These are phyloP conservation scores for Myrmophylax atrothorax DNA, from an alignment of 2,113 vertebrate genomes.

Conservation along the genomic window DNA sequence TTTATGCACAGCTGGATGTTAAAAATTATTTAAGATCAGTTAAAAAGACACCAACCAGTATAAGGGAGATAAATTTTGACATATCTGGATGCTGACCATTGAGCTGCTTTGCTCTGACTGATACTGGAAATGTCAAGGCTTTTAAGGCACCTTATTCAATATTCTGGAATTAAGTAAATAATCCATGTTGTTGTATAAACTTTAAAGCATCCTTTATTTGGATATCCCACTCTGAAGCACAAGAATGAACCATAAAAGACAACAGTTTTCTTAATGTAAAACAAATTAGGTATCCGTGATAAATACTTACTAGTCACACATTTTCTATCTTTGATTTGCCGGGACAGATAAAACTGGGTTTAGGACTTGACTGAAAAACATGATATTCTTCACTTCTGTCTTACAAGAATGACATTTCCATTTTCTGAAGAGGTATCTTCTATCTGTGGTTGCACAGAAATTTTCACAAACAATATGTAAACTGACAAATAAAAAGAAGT, in stretches of 20 bases:
- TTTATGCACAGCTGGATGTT: background rate
- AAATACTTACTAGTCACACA: background rate
- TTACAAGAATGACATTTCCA: background rate
- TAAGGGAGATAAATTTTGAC: background rate
- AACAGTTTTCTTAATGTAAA: background rate
- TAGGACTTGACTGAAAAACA: background rate
- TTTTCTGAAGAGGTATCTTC: background rate
- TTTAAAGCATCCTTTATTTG: background rate
- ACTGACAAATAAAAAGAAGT: background rate
- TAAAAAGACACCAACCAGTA: background rate
- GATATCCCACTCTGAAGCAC: background rate
- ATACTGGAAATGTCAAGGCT: background rate
- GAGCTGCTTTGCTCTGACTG: background rate
- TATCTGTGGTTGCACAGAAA: background rate
- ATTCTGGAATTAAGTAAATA: background rate
- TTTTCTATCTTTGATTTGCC: background rate
- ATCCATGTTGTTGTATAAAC: background rate
- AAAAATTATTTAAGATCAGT: background rate
- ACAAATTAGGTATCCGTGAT: background rate
- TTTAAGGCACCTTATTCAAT: background rate
- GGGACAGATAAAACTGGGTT: background rate
- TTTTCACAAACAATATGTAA: background rate
- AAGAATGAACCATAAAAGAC: background rate
- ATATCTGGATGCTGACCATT: background rate
- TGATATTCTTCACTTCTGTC: background rate